A percentile compares a stretch with the other conserved stretches of the same genome.
These are phyloP conservation scores for Cyclura pinguis DNA, from an alignment of 2,797 vertebrate species.

Conservation along the genomic window DNA sequence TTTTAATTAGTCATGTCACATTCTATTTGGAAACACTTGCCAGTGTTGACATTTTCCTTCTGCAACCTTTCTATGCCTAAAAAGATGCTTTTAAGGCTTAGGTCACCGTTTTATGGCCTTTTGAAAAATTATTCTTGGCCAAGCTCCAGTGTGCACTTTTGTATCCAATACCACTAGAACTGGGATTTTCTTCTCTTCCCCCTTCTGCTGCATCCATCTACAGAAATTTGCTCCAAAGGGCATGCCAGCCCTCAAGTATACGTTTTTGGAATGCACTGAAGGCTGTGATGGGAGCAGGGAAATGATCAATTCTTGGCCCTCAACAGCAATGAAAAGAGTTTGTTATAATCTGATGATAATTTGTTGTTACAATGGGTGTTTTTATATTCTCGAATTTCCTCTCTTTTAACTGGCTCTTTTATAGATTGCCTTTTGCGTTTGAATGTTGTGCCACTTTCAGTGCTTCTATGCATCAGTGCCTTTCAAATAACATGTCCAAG, in stretches of 20 bases:
- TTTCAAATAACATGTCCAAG: neutral
- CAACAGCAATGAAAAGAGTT: neutral
- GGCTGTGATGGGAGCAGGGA: neutral
- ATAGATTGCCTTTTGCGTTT: neutral
- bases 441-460: neutral
- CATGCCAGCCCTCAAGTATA: neutral
- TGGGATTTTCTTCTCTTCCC: neutral
- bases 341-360: neutral
- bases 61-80: neutral
- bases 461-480: neutral
- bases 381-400: neutral
- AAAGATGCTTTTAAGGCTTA: neutral
- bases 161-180: neutral
- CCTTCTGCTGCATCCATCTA: neutral
- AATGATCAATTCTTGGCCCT: neutral
- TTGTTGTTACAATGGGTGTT: neutral
- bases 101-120: neutral
- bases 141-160: neutral
- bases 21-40: neutral
- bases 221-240: neutral
- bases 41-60: neutral
- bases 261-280: neutral
- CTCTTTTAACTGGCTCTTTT: neutral
- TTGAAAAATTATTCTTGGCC: neutral
- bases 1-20: neutral